These are phyloP conservation scores for Hirtodrosophila alboralis DNA, from an alignment of 2,888 invertebrate genomes.

Conservation along the genomic window DNA sequence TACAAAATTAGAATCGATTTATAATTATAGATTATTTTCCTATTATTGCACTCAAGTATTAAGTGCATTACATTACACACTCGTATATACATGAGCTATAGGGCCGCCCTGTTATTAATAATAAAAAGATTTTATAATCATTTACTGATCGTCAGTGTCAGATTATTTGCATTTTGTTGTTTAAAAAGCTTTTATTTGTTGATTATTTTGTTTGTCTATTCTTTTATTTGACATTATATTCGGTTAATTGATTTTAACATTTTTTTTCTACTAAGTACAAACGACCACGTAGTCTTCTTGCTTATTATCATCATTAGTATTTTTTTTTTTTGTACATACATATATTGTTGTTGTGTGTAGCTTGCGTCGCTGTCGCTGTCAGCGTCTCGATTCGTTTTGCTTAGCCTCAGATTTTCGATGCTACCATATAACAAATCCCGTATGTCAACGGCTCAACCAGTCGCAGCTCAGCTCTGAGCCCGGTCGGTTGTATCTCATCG, in stretches of 20 bases:
- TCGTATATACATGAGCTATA: too few relatives aligned
- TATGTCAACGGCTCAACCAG: constrained; percentile 56
- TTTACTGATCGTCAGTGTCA: not conserved
- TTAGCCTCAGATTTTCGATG: constrained; percentile 28
- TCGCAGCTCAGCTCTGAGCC: constrained; percentile 67
- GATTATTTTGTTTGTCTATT: constrained; percentile 3
- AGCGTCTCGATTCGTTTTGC: constrained; percentile 8
- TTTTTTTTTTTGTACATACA: constrained; percentile 9
- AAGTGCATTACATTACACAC: not conserved
- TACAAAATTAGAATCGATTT: not conserved
- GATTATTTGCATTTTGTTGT: constrained; percentile 34
- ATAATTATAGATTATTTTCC: constrained; percentile 1
- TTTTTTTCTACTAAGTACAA: not conserved
- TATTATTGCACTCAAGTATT: not conserved
- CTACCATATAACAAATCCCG: constrained; percentile 64
- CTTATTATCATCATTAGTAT: constrained; percentile 38
- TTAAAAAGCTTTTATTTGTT: constrained; percentile 1
- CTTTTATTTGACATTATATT: constrained; percentile 2
- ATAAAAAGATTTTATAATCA: constrained; percentile 11
- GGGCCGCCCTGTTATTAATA: constrained; percentile 2
- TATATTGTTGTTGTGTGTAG: constrained; percentile 6
- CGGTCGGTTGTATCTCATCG: constrained; percentile 60
- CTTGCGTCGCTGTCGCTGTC: constrained; percentile 24
- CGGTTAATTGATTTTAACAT: constrained; percentile 17
- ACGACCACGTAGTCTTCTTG: constrained; percentile 7